Evolutionary conservation across 37 sponge, comb jelly and placozoan genomes (phyloP), one percentile per base, ranked within the genome.

Genomic region (Spongia lamella): DNA sequence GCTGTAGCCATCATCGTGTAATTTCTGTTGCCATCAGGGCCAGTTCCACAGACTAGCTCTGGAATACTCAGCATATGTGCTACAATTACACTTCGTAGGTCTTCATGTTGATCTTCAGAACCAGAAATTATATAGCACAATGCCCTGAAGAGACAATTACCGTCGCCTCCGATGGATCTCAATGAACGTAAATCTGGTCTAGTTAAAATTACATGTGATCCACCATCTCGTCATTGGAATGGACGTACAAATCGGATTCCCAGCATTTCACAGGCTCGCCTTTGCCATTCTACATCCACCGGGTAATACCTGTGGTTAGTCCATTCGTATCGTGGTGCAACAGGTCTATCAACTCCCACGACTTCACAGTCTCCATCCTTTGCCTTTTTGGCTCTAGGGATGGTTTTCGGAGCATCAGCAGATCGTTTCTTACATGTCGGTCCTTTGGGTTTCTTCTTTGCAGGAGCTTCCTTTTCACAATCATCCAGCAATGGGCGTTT

Each of bases 111-210:
- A 1, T 66, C 67, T n/a, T 66, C 36, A 37, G 67, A 39, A 13
- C 67, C 67, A 66, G 67, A 37, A n/a, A 66, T 66, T 2, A 66
- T 9, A 1, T 34, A 7, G 16, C 39, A 36, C 2, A 66, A 66
- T 6, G 67, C 34, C 11, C 67, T 35, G 67, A 66, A 66, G 1
- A 66, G 67, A 38, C 67, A 66, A 33, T 66, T 66, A 7, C 67
- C 38, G 38, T 66, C 67, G 20, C 67, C 67, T n/a, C n/a, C n/a
- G 22, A 66, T 66, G 1, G 1, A 15, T 21, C 38, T 27, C 17
- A 66, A 17, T 21, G 67, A 38, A 27, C 24, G 38, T 15, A 35
- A 19, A 34, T 66, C 38, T 2, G 67, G 67, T 1, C 15, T 1
- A 7, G 67, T 66, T 19, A 66, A 38, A 35, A 38, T 2, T 37